Conservation (phyloP, 2,113 vertebrate genomes). For the Gallinago paraguaiae region DNA sequence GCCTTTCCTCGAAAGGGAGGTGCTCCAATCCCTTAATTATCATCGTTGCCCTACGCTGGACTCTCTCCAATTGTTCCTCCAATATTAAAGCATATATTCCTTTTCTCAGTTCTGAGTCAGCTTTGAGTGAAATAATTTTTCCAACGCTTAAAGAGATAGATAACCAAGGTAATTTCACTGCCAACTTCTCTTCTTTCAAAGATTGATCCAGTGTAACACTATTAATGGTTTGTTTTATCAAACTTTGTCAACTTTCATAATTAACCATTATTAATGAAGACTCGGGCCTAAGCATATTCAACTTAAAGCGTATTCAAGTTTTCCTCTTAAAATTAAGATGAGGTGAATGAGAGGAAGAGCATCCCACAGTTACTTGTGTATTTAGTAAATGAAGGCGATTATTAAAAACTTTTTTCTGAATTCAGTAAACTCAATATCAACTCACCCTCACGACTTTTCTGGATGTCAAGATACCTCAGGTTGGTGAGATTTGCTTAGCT, state of each 20-base stretch:
- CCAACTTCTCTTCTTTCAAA: background rate
- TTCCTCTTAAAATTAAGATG: background rate
- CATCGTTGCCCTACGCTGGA: too few species aligned
- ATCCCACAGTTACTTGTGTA: background rate
- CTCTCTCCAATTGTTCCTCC: background rate
- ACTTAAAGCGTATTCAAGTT: background rate
- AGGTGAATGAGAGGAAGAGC: background rate
- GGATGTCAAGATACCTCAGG: background rate
- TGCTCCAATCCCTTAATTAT: too few species aligned
- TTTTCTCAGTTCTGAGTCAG: constrained; percentile 9
- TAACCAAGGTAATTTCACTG: background rate
- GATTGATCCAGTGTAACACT: background rate
- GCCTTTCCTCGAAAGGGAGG: too few species aligned
- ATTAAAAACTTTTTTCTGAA: background rate
- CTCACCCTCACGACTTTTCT: background rate
- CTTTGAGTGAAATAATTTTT: background rate
- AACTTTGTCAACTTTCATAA: constrained; percentile 6
- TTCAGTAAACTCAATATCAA: background rate
- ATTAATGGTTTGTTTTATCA: constrained; percentile 13
- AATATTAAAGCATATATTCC: background rate
- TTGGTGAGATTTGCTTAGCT: background rate
- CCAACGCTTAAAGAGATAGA: background rate
- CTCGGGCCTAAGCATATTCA: background rate
- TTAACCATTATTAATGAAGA: background rate
- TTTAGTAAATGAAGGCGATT: background rate